Conservation (phyloP, 2,113 vertebrate genomes). For the Syngnathus floridae region DNA sequence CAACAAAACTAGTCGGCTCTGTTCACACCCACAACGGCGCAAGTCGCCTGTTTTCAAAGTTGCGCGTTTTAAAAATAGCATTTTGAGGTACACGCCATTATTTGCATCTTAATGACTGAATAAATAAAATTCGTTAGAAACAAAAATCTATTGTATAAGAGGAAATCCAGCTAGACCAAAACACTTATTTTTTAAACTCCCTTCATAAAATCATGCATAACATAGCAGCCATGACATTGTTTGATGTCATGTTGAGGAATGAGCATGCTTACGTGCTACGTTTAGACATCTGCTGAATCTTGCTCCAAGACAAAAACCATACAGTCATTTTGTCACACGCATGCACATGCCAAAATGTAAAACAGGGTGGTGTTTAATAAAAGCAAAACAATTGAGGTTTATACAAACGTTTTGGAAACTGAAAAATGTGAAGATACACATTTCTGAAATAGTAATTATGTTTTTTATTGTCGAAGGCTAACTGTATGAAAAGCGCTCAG, state of each 20-base stretch:
- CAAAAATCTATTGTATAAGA: background rate
- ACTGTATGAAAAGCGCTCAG: background rate
- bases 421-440: no score
- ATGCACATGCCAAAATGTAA: slow-evolving; percentile 7
- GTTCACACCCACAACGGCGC: no score
- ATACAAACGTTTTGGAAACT: background rate
- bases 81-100: background rate
- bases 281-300: slow-evolving; percentile 41
- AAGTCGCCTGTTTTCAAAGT: no score
- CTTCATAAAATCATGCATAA: background rate
- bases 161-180: background rate
- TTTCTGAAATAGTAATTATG: no score
- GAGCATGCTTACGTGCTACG: slow-evolving; percentile 41
- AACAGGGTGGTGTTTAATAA: background rate
- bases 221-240: background rate
- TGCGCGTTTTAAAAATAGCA: no score
- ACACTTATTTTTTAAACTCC: background rate
- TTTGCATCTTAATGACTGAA: background rate
- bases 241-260: slow-evolving; percentile 30
- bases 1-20: no score
- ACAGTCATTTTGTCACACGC: slow-evolving; percentile 25
- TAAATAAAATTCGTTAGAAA: background rate
- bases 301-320: slow-evolving; percentile 22
- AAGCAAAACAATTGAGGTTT: background rate
- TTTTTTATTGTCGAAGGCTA: background rate